Conservation (phyloP, 1,140 invertebrate genomes). For the Cecropterus lyciades region DNA sequence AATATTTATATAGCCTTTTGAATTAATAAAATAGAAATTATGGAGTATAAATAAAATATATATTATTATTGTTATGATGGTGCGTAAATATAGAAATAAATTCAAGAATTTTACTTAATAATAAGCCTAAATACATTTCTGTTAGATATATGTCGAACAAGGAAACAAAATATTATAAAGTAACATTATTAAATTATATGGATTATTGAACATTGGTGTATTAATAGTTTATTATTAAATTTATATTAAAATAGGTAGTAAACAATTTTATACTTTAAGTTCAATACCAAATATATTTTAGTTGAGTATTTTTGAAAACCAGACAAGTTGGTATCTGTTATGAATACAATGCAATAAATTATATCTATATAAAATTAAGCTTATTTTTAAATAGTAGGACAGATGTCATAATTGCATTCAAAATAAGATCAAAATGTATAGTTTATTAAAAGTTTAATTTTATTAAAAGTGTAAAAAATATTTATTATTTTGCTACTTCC, state of each 20-base stretch:
- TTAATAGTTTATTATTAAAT: conserved; percentile 50
- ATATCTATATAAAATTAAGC: too few relatives aligned
- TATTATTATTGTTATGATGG: conserved; percentile 33
- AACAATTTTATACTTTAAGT: conserved; percentile 35
- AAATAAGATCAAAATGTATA: too few relatives aligned
- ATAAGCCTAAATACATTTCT: conserved; percentile 45
- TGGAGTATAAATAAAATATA: conserved; percentile 15
- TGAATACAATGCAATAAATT: too few relatives aligned
- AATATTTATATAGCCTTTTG: too few relatives aligned
- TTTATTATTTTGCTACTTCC: too few relatives aligned
- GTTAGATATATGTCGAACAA: conserved; percentile 45
- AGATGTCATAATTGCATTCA: too few relatives aligned
- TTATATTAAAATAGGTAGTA: conserved; percentile 45
- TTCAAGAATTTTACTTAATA: conserved; percentile 34
- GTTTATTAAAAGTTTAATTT: too few relatives aligned
- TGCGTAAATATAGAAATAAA: conserved; percentile 40
- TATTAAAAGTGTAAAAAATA: too few relatives aligned
- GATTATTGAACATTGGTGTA: conserved; percentile 41
- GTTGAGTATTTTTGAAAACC: too few relatives aligned
- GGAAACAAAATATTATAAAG: conserved; percentile 28
- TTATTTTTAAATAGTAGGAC: too few relatives aligned
- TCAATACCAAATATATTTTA: too few relatives aligned
- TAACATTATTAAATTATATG: conserved; percentile 13
- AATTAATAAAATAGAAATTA: not conserved
- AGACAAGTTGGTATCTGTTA: too few relatives aligned